These are phyloP conservation scores for Trichomycterus rosablanca DNA, from an alignment of 2,113 vertebrate species.

Conservation along the genomic window DNA sequence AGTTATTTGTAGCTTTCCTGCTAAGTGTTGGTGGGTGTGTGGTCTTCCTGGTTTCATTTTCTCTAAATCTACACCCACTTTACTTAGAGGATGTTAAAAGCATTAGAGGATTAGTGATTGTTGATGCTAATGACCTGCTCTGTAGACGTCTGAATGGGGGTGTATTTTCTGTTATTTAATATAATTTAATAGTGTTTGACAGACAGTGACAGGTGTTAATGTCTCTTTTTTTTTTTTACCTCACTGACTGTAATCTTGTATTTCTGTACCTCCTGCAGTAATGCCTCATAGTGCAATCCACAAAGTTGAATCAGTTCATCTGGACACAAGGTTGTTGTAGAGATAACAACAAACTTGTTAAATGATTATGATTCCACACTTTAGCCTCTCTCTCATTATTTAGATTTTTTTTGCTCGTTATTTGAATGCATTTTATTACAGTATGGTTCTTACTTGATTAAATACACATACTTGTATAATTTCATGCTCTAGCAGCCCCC, in stretches of 20 bases:
- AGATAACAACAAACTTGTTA: constrained; percentile 70
- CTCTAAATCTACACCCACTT: constrained; percentile 10
- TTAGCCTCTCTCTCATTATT: constrained; percentile 24
- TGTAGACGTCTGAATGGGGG: not conserved
- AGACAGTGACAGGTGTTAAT: too few species aligned
- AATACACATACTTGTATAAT: not conserved
- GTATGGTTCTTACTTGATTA: not conserved
- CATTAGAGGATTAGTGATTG: constrained; percentile 9
- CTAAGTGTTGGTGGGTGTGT: constrained; percentile 27
- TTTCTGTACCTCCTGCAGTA: too few species aligned
- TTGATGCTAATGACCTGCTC: constrained; percentile 16
- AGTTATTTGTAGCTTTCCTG: constrained; percentile 37
- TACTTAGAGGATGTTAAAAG: constrained; percentile 5
- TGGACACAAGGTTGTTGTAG: too few species aligned
- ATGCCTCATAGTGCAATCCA: too few species aligned
- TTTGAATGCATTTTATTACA: constrained; percentile 32
- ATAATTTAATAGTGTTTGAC: too few species aligned
- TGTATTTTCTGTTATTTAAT: too few species aligned
- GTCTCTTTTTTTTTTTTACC: not conserved
- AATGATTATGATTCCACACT: constrained; percentile 69
- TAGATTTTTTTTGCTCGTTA: constrained; percentile 33
- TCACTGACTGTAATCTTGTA: constrained; percentile 28
- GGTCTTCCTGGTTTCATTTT: constrained; percentile 16
- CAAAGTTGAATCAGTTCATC: too few species aligned
- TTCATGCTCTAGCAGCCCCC: not conserved